Conservation (phyloP, 2,797 vertebrate genomes). For the Rhynchotus rufescens region DNA sequence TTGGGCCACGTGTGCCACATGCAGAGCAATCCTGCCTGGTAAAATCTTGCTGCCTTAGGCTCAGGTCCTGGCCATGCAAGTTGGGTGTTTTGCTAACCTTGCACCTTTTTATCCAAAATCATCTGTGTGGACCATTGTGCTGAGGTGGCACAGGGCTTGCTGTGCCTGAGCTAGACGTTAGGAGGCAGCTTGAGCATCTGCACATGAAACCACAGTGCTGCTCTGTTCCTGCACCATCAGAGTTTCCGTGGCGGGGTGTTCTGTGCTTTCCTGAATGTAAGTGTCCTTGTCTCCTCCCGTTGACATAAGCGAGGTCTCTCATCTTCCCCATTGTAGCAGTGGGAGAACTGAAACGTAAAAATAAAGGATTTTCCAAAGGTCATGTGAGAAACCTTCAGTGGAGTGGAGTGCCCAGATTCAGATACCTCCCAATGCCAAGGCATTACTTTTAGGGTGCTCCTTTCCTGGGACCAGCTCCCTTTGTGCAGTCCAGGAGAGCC, state of each 20-base stretch:
- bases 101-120: background rate
- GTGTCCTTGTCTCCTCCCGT: background rate
- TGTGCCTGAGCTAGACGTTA: background rate
- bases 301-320: background rate
- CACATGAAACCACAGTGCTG: background rate
- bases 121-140: accelerated
- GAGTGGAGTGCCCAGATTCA: background rate
- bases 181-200: background rate
- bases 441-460: background rate
- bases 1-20: too few relatives aligned
- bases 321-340: background rate
- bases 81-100: background rate
- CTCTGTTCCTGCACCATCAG: background rate
- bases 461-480: background rate
- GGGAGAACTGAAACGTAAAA: background rate
- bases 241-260: background rate
- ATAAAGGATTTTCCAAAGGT: background rate
- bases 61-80: background rate
- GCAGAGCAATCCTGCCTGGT: too few relatives aligned
- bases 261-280: background rate
- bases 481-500: background rate
- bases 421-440: background rate
- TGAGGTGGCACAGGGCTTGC: background rate
- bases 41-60: too few relatives aligned
- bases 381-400: background rate